These are phyloP conservation scores for Penaeus japonicus DNA, from an alignment of 1,140 invertebrate species.

Conservation along the genomic window DNA sequence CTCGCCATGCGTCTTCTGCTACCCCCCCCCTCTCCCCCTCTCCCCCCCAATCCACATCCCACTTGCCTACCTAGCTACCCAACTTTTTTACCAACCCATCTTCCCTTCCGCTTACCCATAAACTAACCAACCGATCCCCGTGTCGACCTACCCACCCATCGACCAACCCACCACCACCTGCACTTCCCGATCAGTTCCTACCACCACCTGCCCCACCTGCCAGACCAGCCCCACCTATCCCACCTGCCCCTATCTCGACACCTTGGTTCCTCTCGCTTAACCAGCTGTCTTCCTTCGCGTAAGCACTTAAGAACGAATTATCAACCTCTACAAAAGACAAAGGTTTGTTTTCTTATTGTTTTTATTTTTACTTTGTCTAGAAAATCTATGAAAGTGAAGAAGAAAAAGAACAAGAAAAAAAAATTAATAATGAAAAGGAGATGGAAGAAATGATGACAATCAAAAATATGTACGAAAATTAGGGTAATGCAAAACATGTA, in stretches of 20 bases:
- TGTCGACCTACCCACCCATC: no score
- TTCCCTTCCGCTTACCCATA: not conserved
- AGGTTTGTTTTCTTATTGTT: not conserved
- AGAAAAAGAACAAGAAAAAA: not conserved
- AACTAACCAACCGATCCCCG: not conserved
- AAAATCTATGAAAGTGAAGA: not conserved
- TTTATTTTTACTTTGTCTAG: not conserved
- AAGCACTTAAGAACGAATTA: no score
- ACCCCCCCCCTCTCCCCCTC: not conserved
- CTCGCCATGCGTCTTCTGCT: not conserved
- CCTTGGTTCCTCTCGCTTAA: no score
- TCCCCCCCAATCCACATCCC: not conserved
- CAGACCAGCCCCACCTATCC: not conserved
- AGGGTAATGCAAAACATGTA: not conserved
- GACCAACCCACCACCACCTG: not conserved
- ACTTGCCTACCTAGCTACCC: no score
- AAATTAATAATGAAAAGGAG: not conserved
- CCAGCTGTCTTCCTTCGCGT: no score
- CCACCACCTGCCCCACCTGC: not conserved
- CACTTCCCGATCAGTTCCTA: not conserved
- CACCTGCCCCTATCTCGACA: not conserved
- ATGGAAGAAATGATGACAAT: not conserved
- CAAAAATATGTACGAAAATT: not conserved
- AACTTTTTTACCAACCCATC: no score
- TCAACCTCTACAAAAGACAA: no score